These are phyloP conservation scores for Anguilla marmorata DNA, from an alignment of 2,797 vertebrate genomes.

Conservation along the genomic window DNA sequence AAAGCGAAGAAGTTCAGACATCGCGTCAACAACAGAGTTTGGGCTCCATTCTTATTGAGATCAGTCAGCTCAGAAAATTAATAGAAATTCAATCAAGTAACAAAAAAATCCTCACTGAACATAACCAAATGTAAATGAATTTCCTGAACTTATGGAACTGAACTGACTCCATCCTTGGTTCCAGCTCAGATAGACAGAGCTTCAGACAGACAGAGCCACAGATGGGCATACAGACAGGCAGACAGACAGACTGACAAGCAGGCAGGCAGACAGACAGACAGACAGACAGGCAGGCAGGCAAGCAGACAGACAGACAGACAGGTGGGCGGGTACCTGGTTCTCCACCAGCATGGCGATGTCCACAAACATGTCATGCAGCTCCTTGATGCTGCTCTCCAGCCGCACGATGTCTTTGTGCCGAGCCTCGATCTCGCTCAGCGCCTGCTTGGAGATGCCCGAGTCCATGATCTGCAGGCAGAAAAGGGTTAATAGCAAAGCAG, in stretches of 20 bases:
- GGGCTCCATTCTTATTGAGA: too few species aligned
- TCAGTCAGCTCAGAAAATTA: too few species aligned
- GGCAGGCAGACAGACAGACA: too few species aligned
- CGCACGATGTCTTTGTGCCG: conserved; percentile 94
- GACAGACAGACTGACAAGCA: too few species aligned
- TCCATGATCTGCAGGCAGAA: conserved; percentile 79
- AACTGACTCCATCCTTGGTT: neutral
- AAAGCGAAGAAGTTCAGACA: too few species aligned
- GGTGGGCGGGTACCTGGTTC: conserved; percentile 65
- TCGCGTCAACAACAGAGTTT: too few species aligned
- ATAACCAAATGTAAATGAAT: neutral
- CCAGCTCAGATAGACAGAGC: too few species aligned
- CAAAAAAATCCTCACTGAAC: neutral
- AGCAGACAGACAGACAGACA: neutral
- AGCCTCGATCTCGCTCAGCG: conserved; percentile 92
- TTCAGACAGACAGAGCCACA: too few species aligned
- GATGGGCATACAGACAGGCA: too few species aligned
- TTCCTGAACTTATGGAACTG: neutral
- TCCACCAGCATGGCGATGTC: conserved; percentile 92
- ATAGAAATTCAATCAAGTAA: neutral
- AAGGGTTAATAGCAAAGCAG: neutral
- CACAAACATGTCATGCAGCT: conserved; percentile 96
- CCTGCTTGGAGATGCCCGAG: conserved; percentile 92
- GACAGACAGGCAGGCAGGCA: too few species aligned
- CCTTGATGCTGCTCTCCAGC: conserved; percentile 95